Base-by-base conservation (phyloP, 2,797 vertebrate genomes). In the Thalassophryne amazonica region DNA sequence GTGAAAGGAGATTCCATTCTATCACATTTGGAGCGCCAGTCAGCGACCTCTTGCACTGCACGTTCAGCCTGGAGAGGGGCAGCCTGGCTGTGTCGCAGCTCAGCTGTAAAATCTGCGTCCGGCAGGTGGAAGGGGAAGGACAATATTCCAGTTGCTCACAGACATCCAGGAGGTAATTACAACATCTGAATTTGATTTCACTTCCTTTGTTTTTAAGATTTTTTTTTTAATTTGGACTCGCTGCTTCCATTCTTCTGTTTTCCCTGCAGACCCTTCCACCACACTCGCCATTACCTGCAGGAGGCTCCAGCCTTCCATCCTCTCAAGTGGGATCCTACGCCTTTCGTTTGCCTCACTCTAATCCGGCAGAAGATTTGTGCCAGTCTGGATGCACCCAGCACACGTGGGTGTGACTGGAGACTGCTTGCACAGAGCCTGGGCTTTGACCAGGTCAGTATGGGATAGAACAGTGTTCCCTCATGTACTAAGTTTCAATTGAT, bases 331-430 rank as follows among this genome's bases (percentile, higher is more conserved):
- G 97, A 74, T 94, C 95, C 13, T 96, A 97, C 0, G 96, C 97
- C 92, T 99, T 99, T 88, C 95, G 98, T 84, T 92, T 99, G 73
- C 97, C 97, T 9, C 86, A 91, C 48, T 97, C 96, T 77, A n/a
- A 99, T 99, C 75, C 93, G 97, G 39, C 95, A 97, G 86, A 99
- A 99, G 88, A 98, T 99, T 81, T 99, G 97, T 78, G 92, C 92
- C 81, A 98, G 96, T 85, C 86, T 99, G 64, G 97, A 99, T 23
- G 95, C 93, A 24, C 97, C 95, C 54, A 99, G 85, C 15, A 91
- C 97, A 12, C 92, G 95, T 21, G 97, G 97, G 32, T 98, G 96
- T 0, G 97, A 99, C 86, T 99, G 97, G 97, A 93, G 97, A 66
- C 90, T 99, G 22, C 88, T 99, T 1, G 97, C 97, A 5, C 94